These are phyloP conservation scores for Phaonia tiefii DNA, from an alignment of 2,888 invertebrate genomes.

Conservation along the genomic window DNA sequence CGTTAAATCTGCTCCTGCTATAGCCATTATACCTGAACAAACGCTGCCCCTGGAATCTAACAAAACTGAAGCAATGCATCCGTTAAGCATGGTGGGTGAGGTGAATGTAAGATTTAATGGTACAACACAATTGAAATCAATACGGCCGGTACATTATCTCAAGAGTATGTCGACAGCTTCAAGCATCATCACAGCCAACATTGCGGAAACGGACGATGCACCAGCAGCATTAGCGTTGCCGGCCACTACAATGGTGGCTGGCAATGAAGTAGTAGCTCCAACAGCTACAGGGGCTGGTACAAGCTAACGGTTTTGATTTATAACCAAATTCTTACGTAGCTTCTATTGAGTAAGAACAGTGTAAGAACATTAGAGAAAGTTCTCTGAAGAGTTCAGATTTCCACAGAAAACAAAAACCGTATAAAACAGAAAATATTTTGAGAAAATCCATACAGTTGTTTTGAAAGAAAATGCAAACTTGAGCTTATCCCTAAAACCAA, in stretches of 20 bases:
- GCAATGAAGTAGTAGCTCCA: conserved; percentile 52
- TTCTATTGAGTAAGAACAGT: conserved; percentile 69
- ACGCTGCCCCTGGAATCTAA: neutral
- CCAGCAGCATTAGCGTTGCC: neutral
- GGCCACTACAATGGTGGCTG: conserved; percentile 9
- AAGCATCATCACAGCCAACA: neutral
- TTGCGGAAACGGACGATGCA: conserved; percentile 15
- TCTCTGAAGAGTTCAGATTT: neutral
- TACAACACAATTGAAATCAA: conserved; percentile 89
- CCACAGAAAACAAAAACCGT: conserved; percentile 8
- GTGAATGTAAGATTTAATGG: conserved; percentile 91
- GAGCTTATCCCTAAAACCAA: conserved; percentile 49
- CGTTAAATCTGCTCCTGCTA: conserved; percentile 49
- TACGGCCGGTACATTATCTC: conserved; percentile 82
- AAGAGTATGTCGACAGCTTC: conserved; percentile 56
- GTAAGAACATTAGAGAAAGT: conserved; percentile 1
- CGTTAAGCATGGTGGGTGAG: conserved; percentile 87
- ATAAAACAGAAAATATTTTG: conserved; percentile 50
- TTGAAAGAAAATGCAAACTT: conserved; percentile 26
- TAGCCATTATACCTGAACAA: conserved; percentile 33
- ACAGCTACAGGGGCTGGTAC: conserved; percentile 68
- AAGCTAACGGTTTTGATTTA: conserved; percentile 80
- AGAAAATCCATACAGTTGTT: conserved; percentile 45
- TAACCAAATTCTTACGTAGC: conserved; percentile 76
- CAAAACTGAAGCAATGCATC: conserved; percentile 82